These are phyloP conservation scores for Anoplophora glabripennis DNA, from an alignment of 1,140 invertebrate species.

Conservation along the genomic window DNA sequence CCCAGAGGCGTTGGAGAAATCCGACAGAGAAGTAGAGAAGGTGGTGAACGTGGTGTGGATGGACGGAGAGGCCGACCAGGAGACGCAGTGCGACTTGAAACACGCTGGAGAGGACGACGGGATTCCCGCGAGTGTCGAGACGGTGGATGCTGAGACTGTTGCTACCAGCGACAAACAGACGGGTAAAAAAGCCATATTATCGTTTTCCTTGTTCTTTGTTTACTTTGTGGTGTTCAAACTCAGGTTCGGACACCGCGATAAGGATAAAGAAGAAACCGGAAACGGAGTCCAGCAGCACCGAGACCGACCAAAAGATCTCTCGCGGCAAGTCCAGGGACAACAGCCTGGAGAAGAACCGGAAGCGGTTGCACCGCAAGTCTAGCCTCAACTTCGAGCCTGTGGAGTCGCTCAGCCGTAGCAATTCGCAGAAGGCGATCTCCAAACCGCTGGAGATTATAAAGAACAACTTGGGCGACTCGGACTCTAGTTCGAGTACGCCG, in stretches of 20 bases:
- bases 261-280: slow-evolving; percentile 23
- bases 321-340: slow-evolving; percentile 18
- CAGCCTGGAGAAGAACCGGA: slow-evolving; percentile 15
- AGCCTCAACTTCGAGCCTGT: slow-evolving; percentile 30
- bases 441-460: slow-evolving; percentile 35
- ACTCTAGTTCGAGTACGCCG: slow-evolving; percentile 39
- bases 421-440: slow-evolving; percentile 32
- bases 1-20: slow-evolving; percentile 23
- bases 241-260: no score
- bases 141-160: not conserved
- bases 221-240: no score
- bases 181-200: no score
- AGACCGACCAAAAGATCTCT: slow-evolving; percentile 28
- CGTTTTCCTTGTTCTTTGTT: no score
- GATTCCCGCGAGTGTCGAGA: slow-evolving; percentile 18
- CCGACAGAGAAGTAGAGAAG: slow-evolving; percentile 14
- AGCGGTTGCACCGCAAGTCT: slow-evolving; percentile 15
- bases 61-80: slow-evolving; percentile 17
- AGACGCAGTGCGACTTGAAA: slow-evolving; percentile 27
- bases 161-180: slow-evolving; percentile 10
- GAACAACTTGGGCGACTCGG: slow-evolving; percentile 37
- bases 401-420: slow-evolving; percentile 32
- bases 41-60: slow-evolving; percentile 18
- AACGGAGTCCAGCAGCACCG: slow-evolving; percentile 35
- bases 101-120: slow-evolving; percentile 28